Base-by-base conservation (phyloP, 1,140 invertebrate genomes). In the Lepidurus arcticus region DNA sequence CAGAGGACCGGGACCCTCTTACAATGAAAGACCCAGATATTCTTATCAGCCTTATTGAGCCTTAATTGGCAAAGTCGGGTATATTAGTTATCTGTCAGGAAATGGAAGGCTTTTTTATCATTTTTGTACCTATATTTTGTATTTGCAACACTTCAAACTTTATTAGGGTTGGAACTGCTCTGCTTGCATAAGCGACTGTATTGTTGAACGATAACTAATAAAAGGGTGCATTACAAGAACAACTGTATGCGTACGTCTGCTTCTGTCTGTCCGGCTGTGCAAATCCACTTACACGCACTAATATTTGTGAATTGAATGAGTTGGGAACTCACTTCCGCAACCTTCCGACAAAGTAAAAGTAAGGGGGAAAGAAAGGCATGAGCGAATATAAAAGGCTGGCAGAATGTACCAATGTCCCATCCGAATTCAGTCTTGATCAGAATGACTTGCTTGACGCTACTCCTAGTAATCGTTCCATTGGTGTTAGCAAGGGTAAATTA, bases 21-120 rank as follows among this genome's bases (percentile, higher is more conserved):
- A 76, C 42, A 45, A 76, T 24, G 75, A 76, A 43, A 9, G 53
- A 21, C 53, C 53, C 6, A 65, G 53, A 65, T 65, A 65, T 65
- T 65, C 53, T 13, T 65, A 65, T 65, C 53, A 65, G 21, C 53
- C 53, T 65, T 65, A 65, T 65, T 65, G 21, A 65, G 53, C 13
- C 53, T 65, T 47, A n/a, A n/a, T 65, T 13, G 16, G 53, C 53
- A 65, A 1, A 65, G 7, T 65, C 3, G 16, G 21, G 9, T 10
- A 21, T 16, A 21, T 65, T 65, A 21, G 9, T 21, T 65, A n/a
- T 65, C 21, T 7, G 4, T 21, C 53, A 13, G 16, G 16, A 7
- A 65, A 47, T n/a, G 53, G 53, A 13, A 65, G 53, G 53, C 21
- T 65, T 65, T 65, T 13, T 7, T 7, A 16, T 65, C 16, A 65